Base-by-base conservation (phyloP, 2,888 invertebrate species). In the Cremastobaeus sp. region DNA sequence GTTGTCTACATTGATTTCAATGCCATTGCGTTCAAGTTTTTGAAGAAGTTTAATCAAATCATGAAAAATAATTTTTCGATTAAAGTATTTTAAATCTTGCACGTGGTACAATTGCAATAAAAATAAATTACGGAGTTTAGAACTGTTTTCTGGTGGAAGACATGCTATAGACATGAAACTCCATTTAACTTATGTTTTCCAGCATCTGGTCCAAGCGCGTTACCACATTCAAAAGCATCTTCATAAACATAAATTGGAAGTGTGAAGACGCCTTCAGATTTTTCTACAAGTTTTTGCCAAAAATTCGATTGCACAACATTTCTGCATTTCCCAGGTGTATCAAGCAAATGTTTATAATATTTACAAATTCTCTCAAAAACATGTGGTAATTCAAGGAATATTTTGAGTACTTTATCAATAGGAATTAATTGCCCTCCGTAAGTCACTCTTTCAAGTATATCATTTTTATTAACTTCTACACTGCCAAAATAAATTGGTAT, bases 161-260 rank as follows among this genome's bases (percentile, higher is more conserved):
- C 60, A 59, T 2, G 68, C 37, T 4, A 77, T 35, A n/a, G 57
- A 45, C 41, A 17, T 47, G 34, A 73, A 76, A 66, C 41, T 5
- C 48, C 66, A 12, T 70, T 65, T 0, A 75, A 14, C 54, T 75
- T 70, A 21, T 73, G 60, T 20, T 62, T 47, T 8, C 62, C 60
- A 6, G 77, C 62, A 41, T 70, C 47, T n/a, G 76, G 68, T 0
- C 71, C 71, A n/a, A 76, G 35, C 4, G 76, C 62, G 48, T 77
- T 74, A 1, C 62, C 74, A 0, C 52, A 32, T 30, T 76, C 76
- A 35, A 70, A 68, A 2, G 76, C 71, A 45, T 77, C 66, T 32
- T 50, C 69, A 43, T 72, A 74, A 2, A 76, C 4, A 43, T 30
- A 62, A 15, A 73, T 12, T 1, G 69, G 76, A 15, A 76, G 35